These are phyloP conservation scores for Asobara japonica DNA, from an alignment of 1,140 invertebrate genomes.

Conservation along the genomic window DNA sequence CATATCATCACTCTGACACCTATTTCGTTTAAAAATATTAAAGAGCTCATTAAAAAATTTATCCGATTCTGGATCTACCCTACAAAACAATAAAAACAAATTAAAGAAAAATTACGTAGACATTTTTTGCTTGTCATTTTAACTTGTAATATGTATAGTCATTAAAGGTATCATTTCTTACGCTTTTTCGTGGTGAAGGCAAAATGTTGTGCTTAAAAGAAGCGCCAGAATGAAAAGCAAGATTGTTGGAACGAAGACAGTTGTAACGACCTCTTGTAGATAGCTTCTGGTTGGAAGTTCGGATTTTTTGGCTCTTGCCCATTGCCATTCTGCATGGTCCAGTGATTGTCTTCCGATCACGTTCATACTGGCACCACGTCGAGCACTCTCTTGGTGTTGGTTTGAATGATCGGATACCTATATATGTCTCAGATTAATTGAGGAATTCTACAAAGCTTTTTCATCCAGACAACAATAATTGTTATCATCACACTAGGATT, in stretches of 20 bases:
- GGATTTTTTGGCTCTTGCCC: conserved; percentile 69
- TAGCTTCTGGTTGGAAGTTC: conserved; percentile 78
- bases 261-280: conserved; percentile 74
- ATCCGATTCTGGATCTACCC: conserved; percentile 58
- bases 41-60: conserved; percentile 60
- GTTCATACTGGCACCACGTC: conserved; percentile 57
- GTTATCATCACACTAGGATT: too few species aligned
- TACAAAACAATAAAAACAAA: conserved; percentile 39
- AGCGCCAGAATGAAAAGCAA: conserved; percentile 75
- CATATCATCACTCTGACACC: conserved; percentile 27
- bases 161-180: conserved; percentile 65
- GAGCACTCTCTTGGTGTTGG: conserved; percentile 51
- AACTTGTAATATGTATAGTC: background rate
- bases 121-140: conserved; percentile 30
- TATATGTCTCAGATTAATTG: conserved; percentile 27
- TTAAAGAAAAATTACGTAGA: conserved; percentile 33
- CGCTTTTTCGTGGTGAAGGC: conserved; percentile 81
- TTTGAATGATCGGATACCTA: conserved; percentile 53
- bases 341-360: conserved; percentile 55
- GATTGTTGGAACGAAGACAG: conserved; percentile 76
- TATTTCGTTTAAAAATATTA: conserved; percentile 53
- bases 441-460: background rate
- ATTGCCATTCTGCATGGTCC: conserved; percentile 61
- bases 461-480: conserved; percentile 3
- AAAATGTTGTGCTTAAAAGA: conserved; percentile 77